Percentiles rank a stretch among this genome's conserved stretches.
Evolutionary conservation across 1,140 invertebrate species (phyloP).

Genomic region (Thrips palmi): DNA sequence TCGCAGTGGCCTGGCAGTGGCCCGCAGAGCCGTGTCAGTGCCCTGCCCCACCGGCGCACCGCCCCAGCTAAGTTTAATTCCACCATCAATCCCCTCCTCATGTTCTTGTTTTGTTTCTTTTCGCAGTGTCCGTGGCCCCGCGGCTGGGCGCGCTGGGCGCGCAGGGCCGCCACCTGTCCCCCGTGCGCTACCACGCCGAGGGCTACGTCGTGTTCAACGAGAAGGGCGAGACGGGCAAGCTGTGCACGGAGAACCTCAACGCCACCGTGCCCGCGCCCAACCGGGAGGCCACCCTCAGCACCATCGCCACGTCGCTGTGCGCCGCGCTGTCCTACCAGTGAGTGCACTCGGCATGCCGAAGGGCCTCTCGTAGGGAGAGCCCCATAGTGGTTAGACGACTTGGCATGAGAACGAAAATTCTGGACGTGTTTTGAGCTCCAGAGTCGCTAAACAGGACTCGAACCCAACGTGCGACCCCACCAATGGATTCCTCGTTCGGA

Average conservation of each 20-base stretch:
- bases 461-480: too few relatives aligned
- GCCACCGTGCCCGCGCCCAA: conserved; percentile 28
- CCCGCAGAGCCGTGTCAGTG: too few relatives aligned
- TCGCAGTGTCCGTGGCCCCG: conserved; percentile 51
- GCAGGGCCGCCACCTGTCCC: conserved; percentile 31
- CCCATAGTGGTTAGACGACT: too few relatives aligned
- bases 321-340: conserved; percentile 54
- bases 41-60: too few relatives aligned
- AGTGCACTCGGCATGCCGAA: conserved; percentile 20
- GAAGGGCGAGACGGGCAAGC: conserved; percentile 56
- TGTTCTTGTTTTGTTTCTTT: conserved; percentile 9
- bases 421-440: too few relatives aligned
- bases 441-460: too few relatives aligned
- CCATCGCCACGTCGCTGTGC: conserved; percentile 56
- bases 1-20: too few relatives aligned
- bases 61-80: background rate
- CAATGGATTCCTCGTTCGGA: too few relatives aligned
- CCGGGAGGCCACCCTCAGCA: conserved; percentile 33
- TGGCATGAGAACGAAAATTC: too few relatives aligned
- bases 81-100: background rate
- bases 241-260: conserved; percentile 42
- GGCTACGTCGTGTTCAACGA: conserved; percentile 71
- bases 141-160: conserved; percentile 35
- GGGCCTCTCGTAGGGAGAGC: too few relatives aligned
- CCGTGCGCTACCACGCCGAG: conserved; percentile 41